Evolutionary conservation across 2,113 vertebrate species (phyloP), one percentile per base, ranked within the genome.

Genomic region (Psittacara wagleri): DNA sequence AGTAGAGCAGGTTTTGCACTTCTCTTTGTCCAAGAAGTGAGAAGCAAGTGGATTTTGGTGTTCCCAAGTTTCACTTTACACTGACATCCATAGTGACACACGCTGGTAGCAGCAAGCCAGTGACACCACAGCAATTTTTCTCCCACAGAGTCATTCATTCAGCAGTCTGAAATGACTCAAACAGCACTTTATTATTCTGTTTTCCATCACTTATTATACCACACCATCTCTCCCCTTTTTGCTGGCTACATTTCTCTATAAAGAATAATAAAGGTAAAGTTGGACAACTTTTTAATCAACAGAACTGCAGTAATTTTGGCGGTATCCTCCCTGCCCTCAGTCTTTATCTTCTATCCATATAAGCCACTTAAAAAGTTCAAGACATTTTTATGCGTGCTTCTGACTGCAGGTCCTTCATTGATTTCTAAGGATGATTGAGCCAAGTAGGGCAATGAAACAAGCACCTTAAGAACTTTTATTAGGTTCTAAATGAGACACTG

Each of bases 11-110:
- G 33, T 79, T 88, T 95, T 95, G 46, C 68, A 67, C 75, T 88
- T 94, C 95, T 83, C 70, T 96, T 96, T 95, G 91, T 96, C 83
- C 94, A 73, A 90, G 75, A 96, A 96, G 84, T 85, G 69, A 69
- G 67, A 94, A 73, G 88, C 28, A 76, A 91, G 63, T 91, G 66
- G 44, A 66, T 90, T 91, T 96, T 77, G 88, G 69, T 86, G 61
- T 91, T 93, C 39, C 57, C 44, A 22, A 88, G 48, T 86, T 96
- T 95, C 83, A 68, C 77, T 87, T 86, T 64, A 44, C 17, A 24
- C 37, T 66, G 59, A 69, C 79, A 86, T 74, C 79, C 52, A 28
- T 22, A 64, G 75, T 52, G 84, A 94, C 69, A 87, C 31, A 68
- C 3, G 46, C 67, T 19, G 41, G 68, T 51, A 84, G 52, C 41